These are phyloP conservation scores for Arremon brunneinucha DNA, from an alignment of 2,797 vertebrate species.

Conservation along the genomic window DNA sequence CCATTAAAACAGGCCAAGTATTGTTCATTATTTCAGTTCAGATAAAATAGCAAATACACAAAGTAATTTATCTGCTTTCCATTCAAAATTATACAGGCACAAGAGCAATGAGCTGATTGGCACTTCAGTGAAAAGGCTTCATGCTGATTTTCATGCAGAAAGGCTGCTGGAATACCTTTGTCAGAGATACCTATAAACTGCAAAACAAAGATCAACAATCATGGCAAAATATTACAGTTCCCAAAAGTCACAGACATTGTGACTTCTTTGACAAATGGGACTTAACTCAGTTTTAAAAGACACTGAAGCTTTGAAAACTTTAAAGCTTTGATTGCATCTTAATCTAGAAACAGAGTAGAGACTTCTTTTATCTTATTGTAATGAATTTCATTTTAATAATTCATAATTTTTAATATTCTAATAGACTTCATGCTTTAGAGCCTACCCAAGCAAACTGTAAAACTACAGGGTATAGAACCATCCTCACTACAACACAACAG, in stretches of 20 bases:
- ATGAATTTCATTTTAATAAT: constrained; percentile 47
- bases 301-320: neutral
- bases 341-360: neutral
- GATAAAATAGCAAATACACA: neutral
- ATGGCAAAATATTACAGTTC: constrained; percentile 32
- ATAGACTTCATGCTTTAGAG: constrained; percentile 16
- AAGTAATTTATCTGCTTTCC: neutral
- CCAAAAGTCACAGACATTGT: neutral
- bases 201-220: constrained; percentile 46
- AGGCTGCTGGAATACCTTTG: neutral
- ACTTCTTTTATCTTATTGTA: constrained; percentile 12
- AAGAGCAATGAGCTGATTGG: neutral
- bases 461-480: neutral
- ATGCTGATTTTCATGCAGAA: constrained; percentile 20
- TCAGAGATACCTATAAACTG: constrained; percentile 15
- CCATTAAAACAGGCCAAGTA: neutral
- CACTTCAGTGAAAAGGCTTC: neutral
- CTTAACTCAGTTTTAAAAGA: constrained; percentile 17
- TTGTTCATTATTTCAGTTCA: neutral
- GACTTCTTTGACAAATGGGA: constrained; percentile 30
- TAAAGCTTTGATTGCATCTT: neutral
- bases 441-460: neutral
- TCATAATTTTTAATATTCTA: constrained; percentile 58
- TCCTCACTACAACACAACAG: neutral
- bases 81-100: neutral